These are phyloP conservation scores for Piscicola geometra DNA, from an alignment of 2,888 invertebrate species.

Conservation along the genomic window DNA sequence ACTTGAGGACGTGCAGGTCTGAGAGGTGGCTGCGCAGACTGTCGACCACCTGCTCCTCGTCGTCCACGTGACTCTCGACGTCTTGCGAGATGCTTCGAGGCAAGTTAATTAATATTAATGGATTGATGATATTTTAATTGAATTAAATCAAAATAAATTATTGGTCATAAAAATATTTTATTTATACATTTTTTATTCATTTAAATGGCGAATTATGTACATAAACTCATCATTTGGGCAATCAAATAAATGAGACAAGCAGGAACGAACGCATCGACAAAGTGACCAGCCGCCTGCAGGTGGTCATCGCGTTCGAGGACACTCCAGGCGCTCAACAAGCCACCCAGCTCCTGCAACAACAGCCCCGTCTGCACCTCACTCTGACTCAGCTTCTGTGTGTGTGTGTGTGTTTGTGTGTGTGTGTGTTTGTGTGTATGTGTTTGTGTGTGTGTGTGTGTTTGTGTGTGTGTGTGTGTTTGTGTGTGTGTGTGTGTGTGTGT, in stretches of 20 bases:
- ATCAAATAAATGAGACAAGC: too few species aligned
- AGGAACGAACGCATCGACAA: neutral
- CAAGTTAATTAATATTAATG: too few species aligned
- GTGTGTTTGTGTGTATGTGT: too few species aligned
- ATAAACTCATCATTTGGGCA: too few species aligned
- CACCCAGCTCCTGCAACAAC: conserved; percentile 13
- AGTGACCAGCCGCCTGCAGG: neutral
- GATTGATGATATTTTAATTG: too few species aligned
- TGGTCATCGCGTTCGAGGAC: neutral
- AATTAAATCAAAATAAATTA: too few species aligned
- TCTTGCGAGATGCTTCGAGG: neutral
- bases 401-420: neutral
- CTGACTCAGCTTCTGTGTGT: neutral
- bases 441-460: too few species aligned
- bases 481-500: too few species aligned
- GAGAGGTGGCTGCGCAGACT: neutral
- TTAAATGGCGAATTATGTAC: too few species aligned
- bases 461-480: too few species aligned
- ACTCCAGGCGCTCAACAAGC: conserved; percentile 1
- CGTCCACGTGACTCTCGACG: neutral
- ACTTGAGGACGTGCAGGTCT: neutral
- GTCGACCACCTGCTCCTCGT: neutral
- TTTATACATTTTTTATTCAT: too few species aligned
- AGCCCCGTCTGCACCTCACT: neutral
- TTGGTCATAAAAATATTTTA: too few species aligned